Conservation (phyloP, 2,113 vertebrate genomes). For the Thinocorus orbignyianus region DNA sequence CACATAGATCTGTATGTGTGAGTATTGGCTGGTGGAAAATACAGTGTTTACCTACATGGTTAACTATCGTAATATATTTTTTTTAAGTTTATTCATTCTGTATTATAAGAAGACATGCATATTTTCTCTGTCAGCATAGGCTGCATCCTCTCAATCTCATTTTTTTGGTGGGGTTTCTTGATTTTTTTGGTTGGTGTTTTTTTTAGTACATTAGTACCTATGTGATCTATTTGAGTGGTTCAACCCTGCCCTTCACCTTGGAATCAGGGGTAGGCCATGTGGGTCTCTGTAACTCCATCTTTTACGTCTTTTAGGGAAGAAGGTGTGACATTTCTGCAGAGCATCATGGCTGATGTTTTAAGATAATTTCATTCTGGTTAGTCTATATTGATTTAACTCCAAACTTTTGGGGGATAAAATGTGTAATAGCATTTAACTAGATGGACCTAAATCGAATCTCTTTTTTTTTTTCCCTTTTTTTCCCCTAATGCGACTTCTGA, state of each 20-base stretch:
- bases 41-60: fast-evolving
- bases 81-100: not conserved
- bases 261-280: not conserved
- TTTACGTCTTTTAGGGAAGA: not conserved
- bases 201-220: not conserved
- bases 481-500: not conserved
- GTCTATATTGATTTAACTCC: not conserved
- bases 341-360: not conserved
- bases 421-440: not conserved
- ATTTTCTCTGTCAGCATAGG: not conserved
- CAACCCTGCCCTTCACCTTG: not conserved
- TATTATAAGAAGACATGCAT: not conserved
- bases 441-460: not conserved
- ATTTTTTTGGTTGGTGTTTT: not conserved
- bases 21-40: not conserved
- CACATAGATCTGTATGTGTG: fast-evolving
- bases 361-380: not conserved
- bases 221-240: not conserved
- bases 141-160: not conserved
- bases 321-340: not conserved
- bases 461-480: not conserved
- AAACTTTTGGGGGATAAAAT: not conserved
- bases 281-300: not conserved
- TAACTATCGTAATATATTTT: not conserved
- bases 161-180: not conserved